Evolutionary conservation across 1,140 invertebrate species (phyloP), one percentile per base, ranked within the genome.

Genomic region (Pseudomyrmex cubaensis): DNA sequence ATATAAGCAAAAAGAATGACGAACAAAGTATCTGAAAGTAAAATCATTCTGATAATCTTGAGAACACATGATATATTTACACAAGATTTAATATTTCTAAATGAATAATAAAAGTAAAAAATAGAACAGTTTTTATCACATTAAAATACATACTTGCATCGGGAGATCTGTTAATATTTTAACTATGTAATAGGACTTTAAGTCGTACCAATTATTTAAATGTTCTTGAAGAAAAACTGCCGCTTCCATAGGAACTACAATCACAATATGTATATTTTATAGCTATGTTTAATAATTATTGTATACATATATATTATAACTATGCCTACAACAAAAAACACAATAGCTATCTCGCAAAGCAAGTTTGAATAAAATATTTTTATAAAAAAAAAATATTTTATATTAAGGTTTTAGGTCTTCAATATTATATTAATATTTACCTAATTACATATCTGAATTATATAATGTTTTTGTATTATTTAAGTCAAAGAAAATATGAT

Each of bases 181-280:
- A 3, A 97, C 96, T 13, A 97, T 93, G 87, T 98, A 98, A 91
- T 98, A 99, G 0, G 97, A 95, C 62, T 96, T 95, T 5, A 98
- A 92, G 15, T 96, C 97, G 91, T 98, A 99, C 98, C 98, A 98
- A 90, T 97, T 97, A 91, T 98, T 99, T 20, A 97, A 94, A 94
- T 98, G 97, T 92, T 99, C 98, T 88, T 97, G 95, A n/a, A 97
- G 92, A 87, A 98, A 97, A 0, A 98, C 97, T n/a, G 95, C 94
- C 84, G 97, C 96, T 94, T 98, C 98, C 62, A 96, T 94, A 0
- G 98, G 97, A 95, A 98, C 97, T 98, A 92, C 62, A 95, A 93
- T 69, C 92, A 91, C 85, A 83, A 85, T 35, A 87, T 35, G 35
- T 7, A 35, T 35, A 35, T 35, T 35, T 35, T 35, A 35, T 35